Evolutionary conservation across 2,113 vertebrate genomes (phyloP).

Genomic region (Clarias gariepinus): DNA sequence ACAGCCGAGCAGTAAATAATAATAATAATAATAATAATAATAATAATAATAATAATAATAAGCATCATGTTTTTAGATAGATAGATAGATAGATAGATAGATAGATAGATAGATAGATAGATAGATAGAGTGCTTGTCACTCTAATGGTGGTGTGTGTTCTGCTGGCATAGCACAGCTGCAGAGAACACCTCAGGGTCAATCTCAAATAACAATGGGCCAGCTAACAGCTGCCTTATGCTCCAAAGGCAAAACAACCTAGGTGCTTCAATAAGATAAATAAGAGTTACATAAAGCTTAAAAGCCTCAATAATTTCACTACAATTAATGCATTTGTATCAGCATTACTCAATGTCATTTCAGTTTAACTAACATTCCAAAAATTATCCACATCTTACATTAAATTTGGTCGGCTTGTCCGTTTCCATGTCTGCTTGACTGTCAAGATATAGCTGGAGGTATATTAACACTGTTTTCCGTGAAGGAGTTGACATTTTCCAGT

Average conservation of each 20-base stretch:
- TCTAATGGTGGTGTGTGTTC: background rate
- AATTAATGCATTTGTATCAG: background rate
- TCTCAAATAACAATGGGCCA: background rate
- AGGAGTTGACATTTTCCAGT: background rate
- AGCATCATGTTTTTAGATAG: too few relatives aligned
- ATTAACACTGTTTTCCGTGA: background rate
- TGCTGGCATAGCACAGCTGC: background rate
- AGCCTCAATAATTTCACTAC: background rate
- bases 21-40: too few relatives aligned
- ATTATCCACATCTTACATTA: background rate
- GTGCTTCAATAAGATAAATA: background rate
- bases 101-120: background rate
- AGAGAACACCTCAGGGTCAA: background rate
- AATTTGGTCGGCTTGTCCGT: background rate
- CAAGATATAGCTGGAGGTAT: background rate
- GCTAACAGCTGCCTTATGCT: background rate
- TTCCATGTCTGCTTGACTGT: background rate
- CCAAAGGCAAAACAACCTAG: background rate
- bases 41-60: too few relatives aligned
- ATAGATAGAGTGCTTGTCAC: background rate
- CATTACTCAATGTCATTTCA: background rate
- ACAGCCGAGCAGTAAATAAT: too few relatives aligned
- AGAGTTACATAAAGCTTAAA: background rate
- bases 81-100: too few relatives aligned
- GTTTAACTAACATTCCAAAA: background rate